phyloP scores from a whole-genome alignment of 1,140 invertebrate genomes.

The Drosophila funebris region DNA sequence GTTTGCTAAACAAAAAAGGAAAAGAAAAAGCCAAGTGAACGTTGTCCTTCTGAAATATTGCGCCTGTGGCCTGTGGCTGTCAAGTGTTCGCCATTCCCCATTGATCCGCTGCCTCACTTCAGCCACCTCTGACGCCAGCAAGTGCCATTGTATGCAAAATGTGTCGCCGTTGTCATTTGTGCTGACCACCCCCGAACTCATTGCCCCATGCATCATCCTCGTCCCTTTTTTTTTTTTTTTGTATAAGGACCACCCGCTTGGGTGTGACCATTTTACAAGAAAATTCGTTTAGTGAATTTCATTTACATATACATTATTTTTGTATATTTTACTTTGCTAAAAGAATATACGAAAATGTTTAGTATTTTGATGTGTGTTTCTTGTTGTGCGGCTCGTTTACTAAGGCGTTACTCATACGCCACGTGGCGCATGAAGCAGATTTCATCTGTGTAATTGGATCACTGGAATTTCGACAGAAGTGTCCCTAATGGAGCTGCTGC shows the following conservation, averaged over 20 bases:
- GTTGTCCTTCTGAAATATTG: constrained; percentile 49
- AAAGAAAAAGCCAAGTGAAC: constrained; percentile 61
- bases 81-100: constrained; percentile 45
- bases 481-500: constrained; percentile 12
- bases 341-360: constrained; percentile 12
- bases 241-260: constrained; percentile 8
- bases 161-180: constrained; percentile 50
- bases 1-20: constrained; percentile 63
- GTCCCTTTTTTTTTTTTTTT: too few species aligned
- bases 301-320: constrained; percentile 44
- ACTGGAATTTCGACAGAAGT: constrained; percentile 15
- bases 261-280: constrained; percentile 69
- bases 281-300: constrained; percentile 72
- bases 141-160: constrained; percentile 42
- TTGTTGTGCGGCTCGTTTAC: constrained; percentile 29
- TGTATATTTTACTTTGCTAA: constrained; percentile 16
- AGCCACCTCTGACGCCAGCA: background rate
- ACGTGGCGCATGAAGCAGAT: constrained; percentile 52
- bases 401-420: constrained; percentile 75
- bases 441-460: constrained; percentile 51
- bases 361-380: constrained; percentile 27
- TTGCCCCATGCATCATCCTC: too few species aligned
- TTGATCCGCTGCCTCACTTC: background rate
- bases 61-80: constrained; percentile 54
- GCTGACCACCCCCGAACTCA: constrained; percentile 32